Evolutionary conservation across 2,797 vertebrate species (phyloP).

Genomic region (Eulemur rubriventer): DNA sequence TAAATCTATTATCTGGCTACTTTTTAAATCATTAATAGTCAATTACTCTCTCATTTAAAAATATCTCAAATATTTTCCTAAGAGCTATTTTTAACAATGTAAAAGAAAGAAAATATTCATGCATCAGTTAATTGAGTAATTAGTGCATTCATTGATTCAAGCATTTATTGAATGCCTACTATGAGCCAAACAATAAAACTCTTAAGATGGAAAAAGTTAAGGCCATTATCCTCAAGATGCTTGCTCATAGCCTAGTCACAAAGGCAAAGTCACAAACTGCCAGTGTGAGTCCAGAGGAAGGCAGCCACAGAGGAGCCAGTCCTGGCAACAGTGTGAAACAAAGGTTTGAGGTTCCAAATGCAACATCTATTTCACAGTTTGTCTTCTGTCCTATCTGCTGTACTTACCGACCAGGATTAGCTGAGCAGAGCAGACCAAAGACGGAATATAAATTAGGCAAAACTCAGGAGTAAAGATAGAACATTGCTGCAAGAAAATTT

Average conservation of each 20-base stretch:
- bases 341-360: not conserved
- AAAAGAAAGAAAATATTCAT: constrained; percentile 36
- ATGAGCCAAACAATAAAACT: not conserved
- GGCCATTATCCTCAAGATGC: not conserved
- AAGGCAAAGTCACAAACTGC: not conserved
- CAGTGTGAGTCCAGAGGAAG: not conserved
- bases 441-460: constrained; percentile 53
- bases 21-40: constrained; percentile 8
- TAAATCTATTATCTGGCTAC: not conserved
- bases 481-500: constrained; percentile 59
- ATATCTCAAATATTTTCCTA: constrained; percentile 44
- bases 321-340: not conserved
- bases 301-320: not conserved
- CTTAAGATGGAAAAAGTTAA: not conserved
- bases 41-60: constrained; percentile 47
- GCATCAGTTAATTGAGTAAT: not conserved
- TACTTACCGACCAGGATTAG: constrained; percentile 9
- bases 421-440: constrained; percentile 11
- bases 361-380: not conserved
- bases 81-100: constrained; percentile 16
- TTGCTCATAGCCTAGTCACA: not conserved
- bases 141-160: not conserved
- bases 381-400: constrained; percentile 23
- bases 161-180: not conserved
- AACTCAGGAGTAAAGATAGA: constrained; percentile 58